Conservation (phyloP, 2,888 invertebrate species). For the Ormia ochracea region DNA sequence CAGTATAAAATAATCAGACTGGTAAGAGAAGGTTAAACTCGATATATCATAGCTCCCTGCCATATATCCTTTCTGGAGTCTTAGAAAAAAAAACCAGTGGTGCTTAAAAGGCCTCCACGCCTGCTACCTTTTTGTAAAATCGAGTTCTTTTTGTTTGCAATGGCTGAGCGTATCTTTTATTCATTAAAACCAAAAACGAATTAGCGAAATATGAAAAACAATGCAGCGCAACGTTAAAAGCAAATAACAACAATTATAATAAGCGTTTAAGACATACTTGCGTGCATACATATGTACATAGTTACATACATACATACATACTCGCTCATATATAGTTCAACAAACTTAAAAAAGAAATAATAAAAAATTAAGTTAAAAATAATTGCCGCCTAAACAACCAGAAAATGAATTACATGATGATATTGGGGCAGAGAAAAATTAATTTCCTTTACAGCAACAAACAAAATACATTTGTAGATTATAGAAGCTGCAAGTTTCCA, state of each 20-base stretch:
- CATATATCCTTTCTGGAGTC: too few species aligned
- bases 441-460: background rate
- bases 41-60: too few species aligned
- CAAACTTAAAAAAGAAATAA: conserved; percentile 36
- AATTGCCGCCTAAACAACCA: conserved; percentile 61
- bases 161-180: background rate
- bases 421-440: conserved; percentile 1
- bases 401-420: conserved; percentile 38
- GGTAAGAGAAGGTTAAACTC: too few species aligned
- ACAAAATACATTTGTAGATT: too few species aligned
- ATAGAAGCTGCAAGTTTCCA: too few species aligned
- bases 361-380: conserved; percentile 53
- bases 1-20: too few species aligned
- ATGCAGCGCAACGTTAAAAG: background rate
- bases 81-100: too few species aligned
- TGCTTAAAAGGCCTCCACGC: too few species aligned
- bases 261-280: conserved; percentile 22
- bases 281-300: too few species aligned
- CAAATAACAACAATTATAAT: background rate
- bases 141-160: background rate
- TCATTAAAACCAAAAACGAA: background rate
- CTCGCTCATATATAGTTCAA: conserved; percentile 43
- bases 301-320: too few species aligned
- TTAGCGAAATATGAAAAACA: background rate
- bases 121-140: too few species aligned